Evolutionary conservation across 92 coral and sea anemone species (phyloP).

Genomic region (Metridium senile): DNA sequence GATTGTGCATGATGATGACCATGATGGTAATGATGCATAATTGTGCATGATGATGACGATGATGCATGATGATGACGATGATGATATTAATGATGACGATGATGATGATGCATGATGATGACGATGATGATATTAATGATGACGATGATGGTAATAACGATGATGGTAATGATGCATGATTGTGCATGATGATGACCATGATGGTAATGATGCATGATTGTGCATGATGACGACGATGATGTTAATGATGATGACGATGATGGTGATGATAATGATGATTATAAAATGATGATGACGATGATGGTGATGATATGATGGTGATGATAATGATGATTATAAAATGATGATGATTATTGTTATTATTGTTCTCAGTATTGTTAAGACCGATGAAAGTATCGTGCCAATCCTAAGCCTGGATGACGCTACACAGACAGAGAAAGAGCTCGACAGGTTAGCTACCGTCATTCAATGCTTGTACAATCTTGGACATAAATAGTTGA

Average conservation of each 20-base stretch:
- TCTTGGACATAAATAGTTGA: too few relatives aligned
- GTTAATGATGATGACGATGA: neutral
- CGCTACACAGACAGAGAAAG: slow-evolving; percentile 86
- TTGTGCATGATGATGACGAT: neutral
- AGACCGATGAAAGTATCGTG: slow-evolving; percentile 89
- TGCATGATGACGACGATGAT: slow-evolving; percentile 6
- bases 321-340: neutral
- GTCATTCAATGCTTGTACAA: too few relatives aligned
- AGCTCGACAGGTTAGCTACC: slow-evolving; percentile 73
- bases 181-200: slow-evolving; percentile 2
- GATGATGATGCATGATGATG: neutral
- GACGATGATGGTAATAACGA: slow-evolving; percentile 4
- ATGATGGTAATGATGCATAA: too few relatives aligned
- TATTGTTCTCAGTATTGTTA: slow-evolving; percentile 54
- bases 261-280: neutral
- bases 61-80: neutral
- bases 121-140: neutral
- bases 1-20: neutral
- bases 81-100: neutral
- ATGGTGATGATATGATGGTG: slow-evolving; percentile 13
- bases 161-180: slow-evolving; percentile 11
- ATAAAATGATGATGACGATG: neutral
- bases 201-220: slow-evolving; percentile 12
- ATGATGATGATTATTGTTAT: neutral
- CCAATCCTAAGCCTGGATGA: slow-evolving; percentile 74